A percentile compares a stretch with the other conserved stretches of the same genome.
Evolutionary conservation across 2,113 vertebrate genomes (phyloP).

Genomic region (Halichoerus grypus): DNA sequence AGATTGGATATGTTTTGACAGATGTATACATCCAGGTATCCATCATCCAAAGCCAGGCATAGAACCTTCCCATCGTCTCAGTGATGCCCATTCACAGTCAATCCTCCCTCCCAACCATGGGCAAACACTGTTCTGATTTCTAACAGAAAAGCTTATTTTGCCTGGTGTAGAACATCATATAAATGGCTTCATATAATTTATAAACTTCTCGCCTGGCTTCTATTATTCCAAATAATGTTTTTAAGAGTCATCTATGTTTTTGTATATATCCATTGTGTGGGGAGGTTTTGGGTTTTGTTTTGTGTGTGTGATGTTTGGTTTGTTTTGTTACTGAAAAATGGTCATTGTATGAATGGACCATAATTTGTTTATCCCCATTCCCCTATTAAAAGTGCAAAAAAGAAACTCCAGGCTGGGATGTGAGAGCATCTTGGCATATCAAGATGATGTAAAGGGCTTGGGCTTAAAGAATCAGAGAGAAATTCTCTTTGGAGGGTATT

Average conservation of each 20-base stretch:
- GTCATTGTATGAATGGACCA: neutral
- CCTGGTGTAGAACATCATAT: neutral
- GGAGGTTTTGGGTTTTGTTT: neutral
- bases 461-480: neutral
- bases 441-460: neutral
- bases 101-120: neutral
- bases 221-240: neutral
- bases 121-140: neutral
- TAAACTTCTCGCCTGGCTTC: neutral
- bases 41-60: neutral
- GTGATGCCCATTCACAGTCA: neutral
- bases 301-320: neutral
- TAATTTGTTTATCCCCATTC: neutral
- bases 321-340: conserved; percentile 9
- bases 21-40: neutral
- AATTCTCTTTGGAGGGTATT: neutral
- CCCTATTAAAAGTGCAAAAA: conserved; percentile 8
- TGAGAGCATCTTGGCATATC: conserved; percentile 17
- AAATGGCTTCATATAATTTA: neutral
- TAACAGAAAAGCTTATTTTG: neutral
- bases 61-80: neutral
- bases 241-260: conserved; percentile 17
- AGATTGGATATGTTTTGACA: neutral
- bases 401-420: neutral
- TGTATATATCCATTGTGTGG: neutral